Conservation (phyloP, 2,113 vertebrate species). For the Chionis minor region DNA sequence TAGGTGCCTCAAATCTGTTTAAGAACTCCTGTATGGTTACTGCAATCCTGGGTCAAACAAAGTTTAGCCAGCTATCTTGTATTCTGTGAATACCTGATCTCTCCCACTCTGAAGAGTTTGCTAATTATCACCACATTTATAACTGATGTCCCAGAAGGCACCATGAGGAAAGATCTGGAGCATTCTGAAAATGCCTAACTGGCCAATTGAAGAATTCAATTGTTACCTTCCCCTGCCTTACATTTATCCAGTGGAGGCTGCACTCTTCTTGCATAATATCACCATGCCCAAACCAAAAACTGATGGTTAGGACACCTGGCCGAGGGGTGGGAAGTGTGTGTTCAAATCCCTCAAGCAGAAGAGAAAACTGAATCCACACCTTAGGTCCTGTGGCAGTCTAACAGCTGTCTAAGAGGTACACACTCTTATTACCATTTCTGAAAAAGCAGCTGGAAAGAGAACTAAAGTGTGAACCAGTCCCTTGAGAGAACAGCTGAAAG, state of each 20-base stretch:
- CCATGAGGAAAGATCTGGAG: neutral
- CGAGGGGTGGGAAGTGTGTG: neutral
- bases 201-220: neutral
- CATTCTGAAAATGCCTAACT: neutral
- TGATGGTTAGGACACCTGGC: neutral
- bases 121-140: neutral
- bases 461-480: neutral
- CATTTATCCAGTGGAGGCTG: neutral
- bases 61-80: neutral
- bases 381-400: neutral
- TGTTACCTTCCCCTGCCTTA: neutral
- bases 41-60: neutral
- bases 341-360: neutral
- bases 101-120: neutral
- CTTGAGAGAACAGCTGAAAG: neutral
- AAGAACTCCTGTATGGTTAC: neutral
- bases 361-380: neutral
- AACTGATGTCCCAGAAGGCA: neutral
- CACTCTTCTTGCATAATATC: neutral
- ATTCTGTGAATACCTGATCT: neutral
- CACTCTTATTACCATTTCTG: neutral
- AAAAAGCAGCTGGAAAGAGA: neutral
- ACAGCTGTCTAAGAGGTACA: neutral
- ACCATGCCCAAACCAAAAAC: neutral
- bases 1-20: neutral